phyloP scores from a whole-genome alignment of 2,113 vertebrate genomes.

The Ciconia maguari region DNA sequence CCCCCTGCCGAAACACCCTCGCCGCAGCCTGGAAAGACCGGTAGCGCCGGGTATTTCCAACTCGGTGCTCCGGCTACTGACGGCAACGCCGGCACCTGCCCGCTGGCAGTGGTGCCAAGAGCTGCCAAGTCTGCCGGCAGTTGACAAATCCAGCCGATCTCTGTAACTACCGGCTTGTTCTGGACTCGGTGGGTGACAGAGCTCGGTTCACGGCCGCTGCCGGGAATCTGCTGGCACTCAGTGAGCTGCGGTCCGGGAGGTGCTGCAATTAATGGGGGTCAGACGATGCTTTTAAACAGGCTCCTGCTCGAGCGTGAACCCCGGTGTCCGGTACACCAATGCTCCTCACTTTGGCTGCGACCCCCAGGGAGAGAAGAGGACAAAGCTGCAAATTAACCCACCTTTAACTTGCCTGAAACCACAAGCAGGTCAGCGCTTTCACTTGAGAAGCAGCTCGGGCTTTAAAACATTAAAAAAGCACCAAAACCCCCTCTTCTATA shows the following conservation, averaged over 20 bases:
- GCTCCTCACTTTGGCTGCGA: not conserved
- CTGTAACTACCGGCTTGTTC: not conserved
- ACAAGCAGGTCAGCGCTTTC: not conserved
- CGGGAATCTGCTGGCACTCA: not conserved
- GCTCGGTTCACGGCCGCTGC: not conserved
- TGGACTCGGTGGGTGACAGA: not conserved
- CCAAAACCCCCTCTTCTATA: not conserved
- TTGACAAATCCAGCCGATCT: not conserved
- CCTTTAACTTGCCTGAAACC: not conserved
- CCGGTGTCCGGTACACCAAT: fast-evolving
- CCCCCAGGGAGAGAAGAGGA: not conserved
- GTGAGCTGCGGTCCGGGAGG: not conserved
- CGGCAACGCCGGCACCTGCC: not conserved
- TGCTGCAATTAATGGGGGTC: not conserved
- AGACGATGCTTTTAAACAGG: not conserved
- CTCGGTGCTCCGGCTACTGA: not conserved
- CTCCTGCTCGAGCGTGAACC: not conserved
- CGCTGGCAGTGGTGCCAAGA: not conserved
- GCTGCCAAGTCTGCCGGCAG: not conserved
- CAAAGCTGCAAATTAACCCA: not conserved
- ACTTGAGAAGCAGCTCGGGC: not conserved
- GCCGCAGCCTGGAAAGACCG: not conserved
- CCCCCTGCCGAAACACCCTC: not conserved
- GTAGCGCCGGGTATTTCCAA: not conserved
- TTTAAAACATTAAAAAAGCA: not conserved